Evolutionary conservation across 2,888 invertebrate genomes (phyloP).

Genomic region (Netelia inedita): DNA sequence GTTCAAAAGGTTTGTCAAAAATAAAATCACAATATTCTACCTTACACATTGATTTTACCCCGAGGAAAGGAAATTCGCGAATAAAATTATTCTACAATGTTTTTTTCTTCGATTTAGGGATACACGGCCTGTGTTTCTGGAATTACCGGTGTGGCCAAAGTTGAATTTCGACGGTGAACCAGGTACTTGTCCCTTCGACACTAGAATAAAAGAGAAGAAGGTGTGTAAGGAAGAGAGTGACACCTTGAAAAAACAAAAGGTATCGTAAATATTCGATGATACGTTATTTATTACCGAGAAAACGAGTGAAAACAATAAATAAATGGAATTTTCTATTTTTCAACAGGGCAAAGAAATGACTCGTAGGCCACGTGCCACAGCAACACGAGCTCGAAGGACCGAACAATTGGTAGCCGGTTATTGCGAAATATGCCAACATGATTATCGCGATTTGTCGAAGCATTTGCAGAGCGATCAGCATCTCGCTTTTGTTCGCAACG

Average conservation of each 20-base stretch:
- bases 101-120: conserved; percentile 81
- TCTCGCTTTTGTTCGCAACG: conserved; percentile 90
- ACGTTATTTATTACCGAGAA: neutral
- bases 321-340: neutral
- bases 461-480: conserved; percentile 92
- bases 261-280: conserved; percentile 63
- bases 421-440: conserved; percentile 93
- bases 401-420: conserved; percentile 87
- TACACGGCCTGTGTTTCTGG: conserved; percentile 88
- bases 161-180: conserved; percentile 85
- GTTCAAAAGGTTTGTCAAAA: conserved; percentile 86
- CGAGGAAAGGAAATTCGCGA: neutral
- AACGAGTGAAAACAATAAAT: neutral
- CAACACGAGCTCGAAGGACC: conserved; percentile 82
- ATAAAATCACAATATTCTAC: neutral
- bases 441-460: conserved; percentile 89
- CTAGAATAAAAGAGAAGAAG: conserved; percentile 77
- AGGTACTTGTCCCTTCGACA: conserved; percentile 84
- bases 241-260: conserved; percentile 79
- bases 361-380: conserved; percentile 84
- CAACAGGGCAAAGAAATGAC: conserved; percentile 84
- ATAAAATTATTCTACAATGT: neutral
- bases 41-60: too few relatives aligned
- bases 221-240: conserved; percentile 78
- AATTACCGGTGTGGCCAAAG: conserved; percentile 88